Percentiles rank a stretch among this genome's conserved stretches.
These are phyloP conservation scores for Thymelicus lineola DNA, from an alignment of 2,888 invertebrate species.

Conservation along the genomic window DNA sequence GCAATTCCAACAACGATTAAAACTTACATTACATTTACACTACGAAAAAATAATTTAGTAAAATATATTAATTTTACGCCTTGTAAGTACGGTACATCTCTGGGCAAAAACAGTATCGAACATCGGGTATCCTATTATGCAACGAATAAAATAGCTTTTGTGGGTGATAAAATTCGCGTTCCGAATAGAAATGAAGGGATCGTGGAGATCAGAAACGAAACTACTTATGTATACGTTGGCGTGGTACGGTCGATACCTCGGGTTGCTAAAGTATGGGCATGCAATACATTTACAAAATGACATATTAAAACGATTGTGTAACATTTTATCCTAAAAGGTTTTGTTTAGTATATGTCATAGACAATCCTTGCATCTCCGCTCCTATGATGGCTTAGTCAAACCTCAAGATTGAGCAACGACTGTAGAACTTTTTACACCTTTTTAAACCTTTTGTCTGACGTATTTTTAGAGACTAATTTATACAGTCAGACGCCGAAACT, in stretches of 20 bases:
- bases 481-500: no score
- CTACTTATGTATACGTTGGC: conserved; percentile 19
- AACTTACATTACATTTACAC: no score
- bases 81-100: not conserved
- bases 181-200: conserved; percentile 35
- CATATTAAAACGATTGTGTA: conserved; percentile 28
- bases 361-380: no score
- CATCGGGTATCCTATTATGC: conserved; percentile 2
- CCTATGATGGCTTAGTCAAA: no score
- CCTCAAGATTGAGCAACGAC: no score
- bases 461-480: no score
- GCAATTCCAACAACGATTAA: no score
- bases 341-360: not conserved
- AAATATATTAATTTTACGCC: no score
- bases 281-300: conserved; percentile 3
- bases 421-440: no score
- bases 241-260: conserved; percentile 17
- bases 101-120: not conserved
- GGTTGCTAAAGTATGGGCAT: conserved; percentile 19
- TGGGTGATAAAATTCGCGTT: conserved; percentile 31
- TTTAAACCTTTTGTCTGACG: no score
- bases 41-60: no score
- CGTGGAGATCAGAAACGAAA: conserved; percentile 26
- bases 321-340: conserved; percentile 8
- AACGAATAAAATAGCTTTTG: conserved; percentile 24